Evolutionary conservation across 2,797 vertebrate genomes (phyloP), one percentile per base, ranked within the genome.

Genomic region (Linurgus olivaceus): DNA sequence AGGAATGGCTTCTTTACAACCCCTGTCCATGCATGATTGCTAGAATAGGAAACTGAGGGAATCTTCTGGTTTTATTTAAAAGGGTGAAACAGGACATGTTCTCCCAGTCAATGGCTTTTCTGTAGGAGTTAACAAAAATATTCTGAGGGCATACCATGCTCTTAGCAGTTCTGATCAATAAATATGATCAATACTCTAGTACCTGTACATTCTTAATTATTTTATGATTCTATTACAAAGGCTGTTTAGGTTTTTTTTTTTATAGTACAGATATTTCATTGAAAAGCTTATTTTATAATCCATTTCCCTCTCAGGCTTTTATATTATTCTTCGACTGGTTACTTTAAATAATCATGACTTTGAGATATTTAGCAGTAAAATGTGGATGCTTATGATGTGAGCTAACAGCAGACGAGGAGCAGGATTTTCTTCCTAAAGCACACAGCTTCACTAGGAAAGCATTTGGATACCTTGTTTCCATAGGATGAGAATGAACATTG

Each of bases 1-100:
- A 38, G 35, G 59, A 5, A 42, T 1, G 1, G 13, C n/a, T 83
- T 73, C 31, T 67, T 83, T 50, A 73, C 15, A 83, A 3, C 7
- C 26, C 14, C 18, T 37, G 7, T 19, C 21, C 3, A 2, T 7
- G 10, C 13, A 54, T 3, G 6, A 31, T 0, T 44, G n/a, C 25
- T 47, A 73, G 17, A 23, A 92, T 16, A 78, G 7, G 26, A 93
- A 88, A 83, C 6, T 2, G 9, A 79, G 75, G 24, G n/a, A 88
- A 75, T 28, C 28, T 7, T 66, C 9, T 21, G 24, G 11, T 73
- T 83, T 55, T 47, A 33, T 19, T 38, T 48, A 35, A 61, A 71
- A 90, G 16, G 8, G 20, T 54, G 24, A 84, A 80, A 71, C 2
- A n/a, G 9, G 35, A 9, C 17, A 40, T 11, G 0, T 88, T 80